Percentiles rank a stretch among this genome's conserved stretches.
phyloP scores from a whole-genome alignment of 2,888 invertebrate species.

The Zygogramma bicolorata region DNA sequence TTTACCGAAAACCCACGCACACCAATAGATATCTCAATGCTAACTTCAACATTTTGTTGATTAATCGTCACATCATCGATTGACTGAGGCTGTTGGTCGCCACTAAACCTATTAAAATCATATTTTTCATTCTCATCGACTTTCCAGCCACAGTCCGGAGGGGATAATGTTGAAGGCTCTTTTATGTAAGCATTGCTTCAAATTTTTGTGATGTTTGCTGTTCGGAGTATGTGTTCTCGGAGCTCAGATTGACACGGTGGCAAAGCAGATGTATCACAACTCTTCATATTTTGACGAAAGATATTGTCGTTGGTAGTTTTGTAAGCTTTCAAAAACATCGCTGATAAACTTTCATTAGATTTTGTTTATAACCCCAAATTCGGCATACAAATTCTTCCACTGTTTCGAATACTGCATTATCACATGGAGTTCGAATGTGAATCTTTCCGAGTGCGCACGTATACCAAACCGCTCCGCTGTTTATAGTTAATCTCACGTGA shows the following conservation, averaged over 20 bases:
- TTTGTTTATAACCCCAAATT: not conserved
- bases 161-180: not conserved
- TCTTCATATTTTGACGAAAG: not conserved
- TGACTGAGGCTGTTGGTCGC: not conserved
- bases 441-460: too few species aligned
- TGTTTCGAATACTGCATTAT: not conserved
- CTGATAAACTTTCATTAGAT: not conserved
- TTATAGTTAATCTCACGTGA: too few species aligned
- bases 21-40: too few species aligned
- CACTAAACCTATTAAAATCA: not conserved
- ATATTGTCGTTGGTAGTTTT: not conserved
- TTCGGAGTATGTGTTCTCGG: too few species aligned
- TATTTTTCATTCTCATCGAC: not conserved
- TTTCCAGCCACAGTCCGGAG: not conserved
- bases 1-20: too few species aligned
- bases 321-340: not conserved
- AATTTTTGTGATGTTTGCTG: too few species aligned
- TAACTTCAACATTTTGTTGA: not conserved
- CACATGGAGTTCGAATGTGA: too few species aligned
- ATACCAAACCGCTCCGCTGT: too few species aligned
- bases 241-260: too few species aligned
- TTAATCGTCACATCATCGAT: not conserved
- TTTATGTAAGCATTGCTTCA: not conserved
- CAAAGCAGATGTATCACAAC: not conserved
- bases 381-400: not conserved